Conservation (phyloP, 2,888 invertebrate genomes). For the Acleris literana region DNA sequence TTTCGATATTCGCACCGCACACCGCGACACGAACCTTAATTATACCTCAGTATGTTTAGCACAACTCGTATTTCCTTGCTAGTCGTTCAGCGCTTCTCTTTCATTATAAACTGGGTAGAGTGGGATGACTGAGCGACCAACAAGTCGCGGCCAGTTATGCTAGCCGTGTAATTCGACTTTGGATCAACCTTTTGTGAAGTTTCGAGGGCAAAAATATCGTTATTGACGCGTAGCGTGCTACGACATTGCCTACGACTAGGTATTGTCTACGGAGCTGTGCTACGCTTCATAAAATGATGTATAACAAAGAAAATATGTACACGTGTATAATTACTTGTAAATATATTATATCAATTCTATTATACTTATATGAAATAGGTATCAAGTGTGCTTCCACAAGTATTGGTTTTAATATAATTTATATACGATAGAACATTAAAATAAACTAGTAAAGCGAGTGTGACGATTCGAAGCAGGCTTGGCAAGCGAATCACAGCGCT, state of each 20-base stretch:
- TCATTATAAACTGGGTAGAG: too few relatives aligned
- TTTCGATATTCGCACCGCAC: constrained; percentile 16
- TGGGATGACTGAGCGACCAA: too few relatives aligned
- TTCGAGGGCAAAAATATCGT: constrained; percentile 2
- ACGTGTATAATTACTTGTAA: too few relatives aligned
- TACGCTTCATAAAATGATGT: neutral
- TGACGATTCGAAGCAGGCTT: constrained; percentile 5
- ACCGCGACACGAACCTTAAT: constrained; percentile 6
- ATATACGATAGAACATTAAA: neutral
- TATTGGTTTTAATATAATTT: too few relatives aligned
- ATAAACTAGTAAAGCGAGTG: constrained; percentile 1
- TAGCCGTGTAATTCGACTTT: neutral
- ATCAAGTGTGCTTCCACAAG: too few relatives aligned
- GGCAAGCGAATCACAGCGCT: constrained; percentile 6
- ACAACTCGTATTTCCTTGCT: constrained; percentile 3
- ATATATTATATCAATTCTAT: too few relatives aligned
- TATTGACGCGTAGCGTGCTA: constrained; percentile 1
- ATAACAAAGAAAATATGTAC: neutral
- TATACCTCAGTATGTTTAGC: neutral
- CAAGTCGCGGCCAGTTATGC: too few relatives aligned
- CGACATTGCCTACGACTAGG: constrained; percentile 1
- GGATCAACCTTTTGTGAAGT: neutral
- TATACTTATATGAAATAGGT: too few relatives aligned
- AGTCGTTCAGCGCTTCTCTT: too few relatives aligned
- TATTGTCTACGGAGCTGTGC: constrained; percentile 1